Conservation (phyloP, 2,888 invertebrate genomes). For the Megaustenia siamemsis region DNA sequence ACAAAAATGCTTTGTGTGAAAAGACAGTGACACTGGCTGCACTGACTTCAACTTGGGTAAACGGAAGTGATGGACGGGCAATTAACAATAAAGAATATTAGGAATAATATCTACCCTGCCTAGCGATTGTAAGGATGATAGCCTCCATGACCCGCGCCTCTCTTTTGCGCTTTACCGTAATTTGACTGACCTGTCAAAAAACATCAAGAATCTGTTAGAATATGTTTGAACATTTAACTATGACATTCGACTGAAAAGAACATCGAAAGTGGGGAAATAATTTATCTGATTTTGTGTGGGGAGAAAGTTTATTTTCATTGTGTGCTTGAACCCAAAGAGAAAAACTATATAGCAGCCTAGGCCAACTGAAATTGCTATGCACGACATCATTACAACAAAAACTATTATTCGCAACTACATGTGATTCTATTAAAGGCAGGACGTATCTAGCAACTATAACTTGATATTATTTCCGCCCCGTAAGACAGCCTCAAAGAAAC, state of each 20-base stretch:
- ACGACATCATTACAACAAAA: constrained; percentile 21
- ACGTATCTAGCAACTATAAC: constrained; percentile 40
- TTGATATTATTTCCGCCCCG: not conserved
- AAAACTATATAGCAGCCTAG: not conserved
- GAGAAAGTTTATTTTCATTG: not conserved
- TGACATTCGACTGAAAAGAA: constrained; percentile 34
- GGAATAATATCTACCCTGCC: constrained; percentile 48
- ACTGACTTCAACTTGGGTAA: constrained; percentile 41
- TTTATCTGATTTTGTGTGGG: not conserved
- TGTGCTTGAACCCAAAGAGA: constrained; percentile 14
- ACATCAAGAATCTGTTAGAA: constrained; percentile 51
- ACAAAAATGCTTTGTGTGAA: no score
- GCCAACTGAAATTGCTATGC: constrained; percentile 1
- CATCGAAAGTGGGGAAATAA: constrained; percentile 28
- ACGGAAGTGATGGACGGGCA: constrained; percentile 45
- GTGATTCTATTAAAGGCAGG: constrained; percentile 53
- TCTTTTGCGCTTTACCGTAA: constrained; percentile 72
- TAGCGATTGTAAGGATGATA: constrained; percentile 74
- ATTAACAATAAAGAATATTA: constrained; percentile 46
- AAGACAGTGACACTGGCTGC: not conserved
- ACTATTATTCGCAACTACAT: not conserved
- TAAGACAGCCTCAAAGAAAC: not conserved
- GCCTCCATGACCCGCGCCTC: constrained; percentile 66
- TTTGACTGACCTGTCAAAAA: constrained; percentile 61
- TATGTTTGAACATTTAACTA: constrained; percentile 43